phyloP scores from a whole-genome alignment of 2,888 invertebrate genomes.

The Tolmerus cingulatus region DNA sequence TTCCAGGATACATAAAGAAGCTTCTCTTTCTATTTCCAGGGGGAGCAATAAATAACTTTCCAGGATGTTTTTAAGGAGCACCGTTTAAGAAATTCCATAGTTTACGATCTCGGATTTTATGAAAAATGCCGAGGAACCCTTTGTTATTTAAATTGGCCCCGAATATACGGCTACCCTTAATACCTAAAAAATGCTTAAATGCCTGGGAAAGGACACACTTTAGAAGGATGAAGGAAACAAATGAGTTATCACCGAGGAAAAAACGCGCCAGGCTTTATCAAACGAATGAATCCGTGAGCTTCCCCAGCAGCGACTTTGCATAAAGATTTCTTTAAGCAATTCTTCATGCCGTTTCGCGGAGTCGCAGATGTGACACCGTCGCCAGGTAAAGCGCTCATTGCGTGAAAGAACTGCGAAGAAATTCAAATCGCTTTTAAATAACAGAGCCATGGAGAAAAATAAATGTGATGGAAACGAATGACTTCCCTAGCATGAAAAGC shows the following conservation, averaged over 20 bases:
- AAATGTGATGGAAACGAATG: not conserved
- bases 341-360: not conserved
- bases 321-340: not conserved
- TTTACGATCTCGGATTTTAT: constrained; percentile 31
- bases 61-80: constrained; percentile 15
- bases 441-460: not conserved
- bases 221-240: not conserved
- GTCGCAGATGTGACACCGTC: not conserved
- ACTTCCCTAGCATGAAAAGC: not conserved
- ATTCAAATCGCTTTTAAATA: not conserved
- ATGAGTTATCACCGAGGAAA: not conserved
- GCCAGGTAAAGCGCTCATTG: not conserved
- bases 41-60: constrained; percentile 25
- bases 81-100: constrained; percentile 29
- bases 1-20: constrained; percentile 19
- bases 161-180: not conserved
- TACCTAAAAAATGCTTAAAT: not conserved
- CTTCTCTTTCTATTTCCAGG: constrained; percentile 12
- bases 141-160: constrained; percentile 24
- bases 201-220: not conserved
- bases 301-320: not conserved
- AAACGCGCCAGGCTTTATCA: not conserved
- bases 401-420: not conserved
- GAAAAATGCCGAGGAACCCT: constrained; percentile 13
- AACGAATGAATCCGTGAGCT: not conserved